phyloP scores from a whole-genome alignment of 1,140 invertebrate genomes.

The Reticulitermes speratus region DNA sequence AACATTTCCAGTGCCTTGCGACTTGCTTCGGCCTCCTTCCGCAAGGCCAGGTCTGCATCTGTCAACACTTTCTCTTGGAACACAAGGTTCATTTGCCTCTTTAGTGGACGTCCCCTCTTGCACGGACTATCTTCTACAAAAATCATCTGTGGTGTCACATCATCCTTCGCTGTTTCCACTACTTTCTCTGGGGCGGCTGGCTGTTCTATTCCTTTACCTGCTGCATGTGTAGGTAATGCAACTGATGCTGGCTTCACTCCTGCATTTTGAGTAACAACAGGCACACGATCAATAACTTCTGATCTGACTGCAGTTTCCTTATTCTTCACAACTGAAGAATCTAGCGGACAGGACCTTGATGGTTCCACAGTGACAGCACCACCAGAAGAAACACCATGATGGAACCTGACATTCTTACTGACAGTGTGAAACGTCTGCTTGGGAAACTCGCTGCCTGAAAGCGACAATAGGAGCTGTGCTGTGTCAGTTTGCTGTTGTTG shows the following conservation, averaged over 20 bases:
- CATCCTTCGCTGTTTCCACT: conserved; percentile 18
- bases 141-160: not conserved
- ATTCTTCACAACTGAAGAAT: not conserved
- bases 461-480: conserved; percentile 42
- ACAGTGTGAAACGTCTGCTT: conserved; percentile 32
- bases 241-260: not conserved
- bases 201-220: not conserved
- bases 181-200: conserved; percentile 2
- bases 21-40: conserved; percentile 35
- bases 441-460: conserved; percentile 36
- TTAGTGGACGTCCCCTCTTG: conserved; percentile 32
- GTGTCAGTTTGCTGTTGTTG: conserved; percentile 39
- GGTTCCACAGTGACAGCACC: conserved; percentile 21
- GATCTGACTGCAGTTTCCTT: not conserved
- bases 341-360: not conserved
- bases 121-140: conserved; percentile 28
- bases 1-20: conserved; percentile 33
- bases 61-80: conserved; percentile 36
- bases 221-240: not conserved
- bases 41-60: conserved; percentile 34
- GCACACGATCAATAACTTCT: conserved; percentile 27
- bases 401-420: conserved; percentile 31
- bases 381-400: conserved; percentile 9
- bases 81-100: conserved; percentile 33
- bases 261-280: conserved; percentile 22